Percentiles rank a stretch among this genome's conserved stretches.
Conservation (phyloP, 2,113 vertebrate genomes). For the Microcebus tavaratra region DNA sequence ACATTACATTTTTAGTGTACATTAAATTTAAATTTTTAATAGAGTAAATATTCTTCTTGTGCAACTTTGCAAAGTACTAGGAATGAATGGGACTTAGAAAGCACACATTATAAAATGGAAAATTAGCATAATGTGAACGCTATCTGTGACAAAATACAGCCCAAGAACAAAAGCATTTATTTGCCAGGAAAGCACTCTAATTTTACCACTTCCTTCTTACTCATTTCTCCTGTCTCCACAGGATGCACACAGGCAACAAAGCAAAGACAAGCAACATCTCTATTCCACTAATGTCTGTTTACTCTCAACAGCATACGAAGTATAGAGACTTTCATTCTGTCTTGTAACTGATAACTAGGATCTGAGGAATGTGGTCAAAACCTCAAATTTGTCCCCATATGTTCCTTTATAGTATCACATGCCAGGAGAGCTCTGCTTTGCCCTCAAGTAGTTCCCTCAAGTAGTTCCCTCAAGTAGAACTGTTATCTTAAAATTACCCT, state of each 20-base stretch:
- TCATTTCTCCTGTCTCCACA: neutral
- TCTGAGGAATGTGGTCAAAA: neutral
- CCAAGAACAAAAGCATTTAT: constrained; percentile 16
- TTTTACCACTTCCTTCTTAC: neutral
- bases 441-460: neutral
- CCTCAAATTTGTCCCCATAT: neutral
- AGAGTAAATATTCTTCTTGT: neutral
- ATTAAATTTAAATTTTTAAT: neutral
- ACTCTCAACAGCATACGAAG: neutral
- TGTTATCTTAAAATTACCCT: neutral
- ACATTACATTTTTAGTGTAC: neutral
- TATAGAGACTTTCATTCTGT: neutral
- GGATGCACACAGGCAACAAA: neutral
- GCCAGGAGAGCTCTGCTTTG: neutral
- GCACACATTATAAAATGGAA: neutral
- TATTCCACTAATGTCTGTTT: neutral
- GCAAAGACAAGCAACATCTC: neutral
- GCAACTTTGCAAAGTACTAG: constrained; percentile 1
- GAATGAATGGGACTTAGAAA: neutral
- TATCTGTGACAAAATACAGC: neutral
- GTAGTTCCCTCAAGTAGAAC: neutral
- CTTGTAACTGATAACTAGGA: neutral
- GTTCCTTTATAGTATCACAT: neutral
- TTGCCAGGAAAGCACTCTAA: neutral
- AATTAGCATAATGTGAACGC: neutral